Evolutionary conservation across 64 coral and sea anemone species (phyloP).

Genomic region (Pocillopora damicornis): DNA sequence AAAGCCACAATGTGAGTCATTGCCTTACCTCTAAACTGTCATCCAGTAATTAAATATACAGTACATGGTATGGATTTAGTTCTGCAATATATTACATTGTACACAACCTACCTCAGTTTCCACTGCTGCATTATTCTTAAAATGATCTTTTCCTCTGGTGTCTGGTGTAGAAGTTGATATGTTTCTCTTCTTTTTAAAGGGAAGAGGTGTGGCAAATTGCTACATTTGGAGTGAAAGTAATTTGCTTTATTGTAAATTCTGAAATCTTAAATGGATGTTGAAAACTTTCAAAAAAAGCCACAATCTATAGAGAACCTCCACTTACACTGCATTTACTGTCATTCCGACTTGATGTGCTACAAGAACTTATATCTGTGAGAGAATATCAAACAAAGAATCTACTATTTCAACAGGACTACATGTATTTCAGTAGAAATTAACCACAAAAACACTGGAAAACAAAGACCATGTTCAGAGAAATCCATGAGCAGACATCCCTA

Average conservation of each 20-base stretch:
- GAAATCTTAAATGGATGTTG: too few relatives aligned
- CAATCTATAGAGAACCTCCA: too few relatives aligned
- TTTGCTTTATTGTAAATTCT: too few relatives aligned
- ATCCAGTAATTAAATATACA: too few relatives aligned
- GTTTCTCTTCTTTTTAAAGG: background rate
- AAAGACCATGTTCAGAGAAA: too few relatives aligned
- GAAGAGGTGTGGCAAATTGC: conserved; percentile 31
- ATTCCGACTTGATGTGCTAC: conserved; percentile 41
- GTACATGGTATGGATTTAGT: too few relatives aligned
- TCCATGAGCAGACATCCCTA: too few relatives aligned
- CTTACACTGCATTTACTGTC: background rate
- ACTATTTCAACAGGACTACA: background rate
- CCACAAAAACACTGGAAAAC: too few relatives aligned
- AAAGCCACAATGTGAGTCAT: too few relatives aligned
- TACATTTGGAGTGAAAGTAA: background rate
- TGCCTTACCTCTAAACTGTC: too few relatives aligned
- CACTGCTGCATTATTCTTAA: background rate
- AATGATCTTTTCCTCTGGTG: background rate
- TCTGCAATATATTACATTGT: too few relatives aligned
- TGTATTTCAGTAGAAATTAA: background rate
- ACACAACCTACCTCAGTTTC: conserved; percentile 22
- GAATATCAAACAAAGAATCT: background rate
- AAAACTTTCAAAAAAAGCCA: too few relatives aligned
- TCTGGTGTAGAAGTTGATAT: conserved; percentile 11
- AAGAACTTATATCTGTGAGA: conserved; percentile 25